Evolutionary conservation across 2,888 invertebrate species (phyloP).

Genomic region (Vanessa cardui): DNA sequence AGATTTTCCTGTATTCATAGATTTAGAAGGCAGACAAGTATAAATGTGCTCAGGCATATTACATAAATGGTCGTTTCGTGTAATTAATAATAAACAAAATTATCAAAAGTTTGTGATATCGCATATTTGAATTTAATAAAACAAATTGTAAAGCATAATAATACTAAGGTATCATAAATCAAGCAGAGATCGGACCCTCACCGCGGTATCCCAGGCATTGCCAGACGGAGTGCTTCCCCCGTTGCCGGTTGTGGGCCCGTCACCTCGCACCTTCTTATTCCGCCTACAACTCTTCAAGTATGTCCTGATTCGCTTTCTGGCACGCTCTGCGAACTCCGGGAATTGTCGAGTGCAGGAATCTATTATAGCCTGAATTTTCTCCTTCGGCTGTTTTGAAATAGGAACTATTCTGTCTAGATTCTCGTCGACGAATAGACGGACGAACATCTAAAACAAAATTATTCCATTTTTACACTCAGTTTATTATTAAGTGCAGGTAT

Average conservation of each 20-base stretch:
- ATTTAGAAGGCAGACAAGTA: too few relatives aligned
- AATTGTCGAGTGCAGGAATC: conserved; percentile 98
- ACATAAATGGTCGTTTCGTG: too few relatives aligned
- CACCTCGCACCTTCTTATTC: conserved; percentile 95
- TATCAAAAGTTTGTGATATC: too few relatives aligned
- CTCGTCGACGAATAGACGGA: conserved; percentile 97
- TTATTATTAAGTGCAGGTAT: neutral
- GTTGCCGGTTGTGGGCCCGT: conserved; percentile 71
- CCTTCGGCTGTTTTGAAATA: conserved; percentile 98
- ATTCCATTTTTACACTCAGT: neutral
- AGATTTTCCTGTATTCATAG: too few relatives aligned
- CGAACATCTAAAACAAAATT: conserved; percentile 92
- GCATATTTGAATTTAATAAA: too few relatives aligned
- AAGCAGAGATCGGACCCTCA: conserved; percentile 83
- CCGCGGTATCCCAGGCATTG: conserved; percentile 91
- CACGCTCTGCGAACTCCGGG: conserved; percentile 97
- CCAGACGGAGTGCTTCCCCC: conserved; percentile 75
- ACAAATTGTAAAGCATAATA: neutral
- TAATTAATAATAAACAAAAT: too few relatives aligned
- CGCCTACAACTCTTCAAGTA: conserved; percentile 97
- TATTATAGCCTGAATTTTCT: conserved; percentile 98
- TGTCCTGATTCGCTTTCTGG: conserved; percentile 96
- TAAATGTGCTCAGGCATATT: too few relatives aligned
- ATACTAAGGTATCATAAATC: conserved; percentile 46
- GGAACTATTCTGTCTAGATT: conserved; percentile 98